Evolutionary conservation across 2,113 vertebrate genomes (phyloP).

Genomic region (Danio rerio): DNA sequence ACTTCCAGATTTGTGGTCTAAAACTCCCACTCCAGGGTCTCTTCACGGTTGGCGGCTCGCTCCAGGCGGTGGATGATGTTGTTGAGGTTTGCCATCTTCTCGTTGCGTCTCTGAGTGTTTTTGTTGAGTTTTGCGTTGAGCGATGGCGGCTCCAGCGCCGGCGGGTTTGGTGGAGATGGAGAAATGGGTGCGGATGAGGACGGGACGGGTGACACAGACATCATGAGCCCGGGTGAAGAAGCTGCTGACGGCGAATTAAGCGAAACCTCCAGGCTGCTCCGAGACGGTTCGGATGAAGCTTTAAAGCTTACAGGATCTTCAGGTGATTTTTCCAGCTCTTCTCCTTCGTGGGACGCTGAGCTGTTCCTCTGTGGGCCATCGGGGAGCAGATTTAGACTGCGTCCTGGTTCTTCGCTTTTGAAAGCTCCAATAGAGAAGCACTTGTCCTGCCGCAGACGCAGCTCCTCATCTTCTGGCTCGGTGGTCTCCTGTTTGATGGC

Average conservation of each 20-base stretch:
- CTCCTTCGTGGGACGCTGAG: conserved; percentile 69
- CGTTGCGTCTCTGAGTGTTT: conserved; percentile 90
- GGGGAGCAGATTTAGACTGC: conserved; percentile 57
- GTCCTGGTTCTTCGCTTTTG: conserved; percentile 66
- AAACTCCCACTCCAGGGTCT: conserved; percentile 97
- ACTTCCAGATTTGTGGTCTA: conserved; percentile 76
- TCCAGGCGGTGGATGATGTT: conserved; percentile 98
- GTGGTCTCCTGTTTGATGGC: conserved; percentile 85
- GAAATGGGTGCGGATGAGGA: conserved; percentile 92
- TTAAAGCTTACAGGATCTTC: conserved; percentile 88
- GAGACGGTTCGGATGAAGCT: conserved; percentile 84
- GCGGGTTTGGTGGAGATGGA: conserved; percentile 78
- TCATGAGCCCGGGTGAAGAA: conserved; percentile 89
- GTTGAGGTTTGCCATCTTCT: conserved; percentile 99
- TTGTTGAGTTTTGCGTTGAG: conserved; percentile 84
- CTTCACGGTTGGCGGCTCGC: conserved; percentile 93
- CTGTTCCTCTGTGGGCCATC: conserved; percentile 67
- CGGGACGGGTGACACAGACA: conserved; percentile 88
- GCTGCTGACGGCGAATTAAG: conserved; percentile 90
- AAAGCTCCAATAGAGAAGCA: conserved; percentile 69
- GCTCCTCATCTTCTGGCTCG: conserved; percentile 71
- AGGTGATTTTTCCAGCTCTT: conserved; percentile 71
- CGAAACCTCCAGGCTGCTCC: conserved; percentile 89
- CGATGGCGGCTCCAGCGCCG: conserved; percentile 66
- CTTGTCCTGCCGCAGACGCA: conserved; percentile 63